Base-by-base conservation (phyloP, 2,113 vertebrate species). In the Zapus hudsonius region DNA sequence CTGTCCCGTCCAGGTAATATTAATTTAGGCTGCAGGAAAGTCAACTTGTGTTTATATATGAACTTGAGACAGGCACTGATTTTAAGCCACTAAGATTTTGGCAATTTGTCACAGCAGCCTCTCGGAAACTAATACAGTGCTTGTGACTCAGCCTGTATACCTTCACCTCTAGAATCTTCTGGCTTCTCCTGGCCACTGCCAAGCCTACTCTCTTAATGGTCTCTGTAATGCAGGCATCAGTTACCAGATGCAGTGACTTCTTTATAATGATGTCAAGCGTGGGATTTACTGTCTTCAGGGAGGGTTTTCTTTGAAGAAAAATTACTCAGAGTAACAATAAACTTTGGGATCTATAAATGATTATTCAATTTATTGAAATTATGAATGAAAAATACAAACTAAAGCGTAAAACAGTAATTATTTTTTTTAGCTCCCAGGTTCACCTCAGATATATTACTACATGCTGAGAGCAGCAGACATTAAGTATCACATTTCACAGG, bases 341-440 rank as follows among this genome's bases (percentile, higher is more conserved):
- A 67, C 5, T 72, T 86, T 83, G 55, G 59, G 42, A 82, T 78
- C 93, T 87, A 79, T 15, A 95, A 89, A 91, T 93, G 92, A 81
- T 59, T n/a, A 70, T 36, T 79, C 6, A 86, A 23, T 82, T 73
- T 76, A 86, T 76, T 84, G 55, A 80, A 75, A 25, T 83, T 80
- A 63, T 16, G 70, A 80, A 67, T 84, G 29, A 91, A 91, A 72
- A 42, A 23, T 22, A 69, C 67, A 55, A 87, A 74, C 7, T 52
- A 38, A 25, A 75, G 42, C 31, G 20, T 17, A 69, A 44, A 47
- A 69, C 27, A 72, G 38, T 84, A 78, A 17, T 67, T 91, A 15
- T 75, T 93, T n/a, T 4, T 23, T 84, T 83, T 83, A 93, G 20
- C 12, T 93, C 8, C 86, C 52, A 52, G 52, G 52, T 52, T 52